Conservation (phyloP, 2,888 invertebrate species). For the Cheilosia vulpina region DNA sequence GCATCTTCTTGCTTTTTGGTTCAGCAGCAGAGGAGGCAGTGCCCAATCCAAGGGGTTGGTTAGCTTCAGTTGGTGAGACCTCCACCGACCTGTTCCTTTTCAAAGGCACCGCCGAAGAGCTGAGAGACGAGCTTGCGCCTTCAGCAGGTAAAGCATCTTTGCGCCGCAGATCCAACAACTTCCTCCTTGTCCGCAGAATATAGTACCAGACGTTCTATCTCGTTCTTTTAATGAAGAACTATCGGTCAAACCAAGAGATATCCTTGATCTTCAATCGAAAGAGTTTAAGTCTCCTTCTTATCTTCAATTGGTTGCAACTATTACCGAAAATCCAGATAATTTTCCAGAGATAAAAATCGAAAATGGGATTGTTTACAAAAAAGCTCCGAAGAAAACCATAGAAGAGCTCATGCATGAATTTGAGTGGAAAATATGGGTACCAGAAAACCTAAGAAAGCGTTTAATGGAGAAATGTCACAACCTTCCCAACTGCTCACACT, state of each 20-base stretch:
- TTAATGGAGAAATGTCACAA: neutral
- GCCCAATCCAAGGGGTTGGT: too few relatives aligned
- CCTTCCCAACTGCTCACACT: constrained; percentile 5
- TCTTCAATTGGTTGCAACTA: too few relatives aligned
- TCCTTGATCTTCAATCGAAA: constrained; percentile 26
- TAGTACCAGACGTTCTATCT: constrained; percentile 69
- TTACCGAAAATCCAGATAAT: neutral
- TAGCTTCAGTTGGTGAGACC: too few relatives aligned
- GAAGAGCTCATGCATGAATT: neutral
- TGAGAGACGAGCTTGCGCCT: too few relatives aligned
- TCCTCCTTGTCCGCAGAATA: too few relatives aligned
- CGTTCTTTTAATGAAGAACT: constrained; percentile 14
- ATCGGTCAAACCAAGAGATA: constrained; percentile 16
- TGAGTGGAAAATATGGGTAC: neutral
- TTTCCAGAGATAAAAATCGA: neutral
- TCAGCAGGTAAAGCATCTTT: too few relatives aligned
- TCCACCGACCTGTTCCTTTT: too few relatives aligned
- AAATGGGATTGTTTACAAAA: neutral
- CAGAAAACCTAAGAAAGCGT: neutral
- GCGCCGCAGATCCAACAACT: too few relatives aligned
- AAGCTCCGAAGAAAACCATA: neutral
- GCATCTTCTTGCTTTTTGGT: too few relatives aligned
- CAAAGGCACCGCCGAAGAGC: too few relatives aligned
- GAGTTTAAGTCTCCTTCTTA: neutral
- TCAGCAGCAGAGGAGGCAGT: too few relatives aligned